Evolutionary conservation across 2,888 invertebrate genomes (phyloP).

Genomic region (Agriopis leucophaearia): DNA sequence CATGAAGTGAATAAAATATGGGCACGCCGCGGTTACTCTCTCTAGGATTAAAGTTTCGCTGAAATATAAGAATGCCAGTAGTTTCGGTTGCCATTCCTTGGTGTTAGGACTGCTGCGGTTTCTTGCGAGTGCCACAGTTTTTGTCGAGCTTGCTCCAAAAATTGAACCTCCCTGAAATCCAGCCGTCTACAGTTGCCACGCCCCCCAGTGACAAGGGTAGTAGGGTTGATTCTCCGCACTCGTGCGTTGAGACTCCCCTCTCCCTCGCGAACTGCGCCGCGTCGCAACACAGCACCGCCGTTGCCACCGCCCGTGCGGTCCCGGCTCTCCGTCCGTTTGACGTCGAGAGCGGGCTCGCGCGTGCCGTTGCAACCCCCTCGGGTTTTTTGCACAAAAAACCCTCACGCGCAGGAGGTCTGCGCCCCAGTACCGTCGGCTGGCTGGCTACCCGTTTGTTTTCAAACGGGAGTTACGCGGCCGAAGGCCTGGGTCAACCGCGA

Average conservation of each 20-base stretch:
- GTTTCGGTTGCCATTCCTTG: background rate
- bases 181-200: no score
- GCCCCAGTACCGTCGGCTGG: background rate
- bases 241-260: background rate
- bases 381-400: background rate
- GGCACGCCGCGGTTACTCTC: background rate
- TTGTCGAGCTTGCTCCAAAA: no score
- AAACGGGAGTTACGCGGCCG: no score
- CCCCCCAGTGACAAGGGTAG: no score
- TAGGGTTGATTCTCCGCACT: no score
- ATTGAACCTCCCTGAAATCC: no score
- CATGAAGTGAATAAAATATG: slow-evolving; percentile 19
- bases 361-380: background rate
- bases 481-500: no score
- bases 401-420: background rate
- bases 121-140: no score
- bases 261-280: background rate
- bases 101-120: no score
- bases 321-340: background rate
- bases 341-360: background rate
- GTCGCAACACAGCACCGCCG: background rate
- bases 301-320: background rate
- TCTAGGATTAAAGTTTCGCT: background rate
- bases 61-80: background rate
- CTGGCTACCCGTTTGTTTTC: no score